phyloP scores from a whole-genome alignment of 2,113 vertebrate species.

The Microcebus lehilahytsara region DNA sequence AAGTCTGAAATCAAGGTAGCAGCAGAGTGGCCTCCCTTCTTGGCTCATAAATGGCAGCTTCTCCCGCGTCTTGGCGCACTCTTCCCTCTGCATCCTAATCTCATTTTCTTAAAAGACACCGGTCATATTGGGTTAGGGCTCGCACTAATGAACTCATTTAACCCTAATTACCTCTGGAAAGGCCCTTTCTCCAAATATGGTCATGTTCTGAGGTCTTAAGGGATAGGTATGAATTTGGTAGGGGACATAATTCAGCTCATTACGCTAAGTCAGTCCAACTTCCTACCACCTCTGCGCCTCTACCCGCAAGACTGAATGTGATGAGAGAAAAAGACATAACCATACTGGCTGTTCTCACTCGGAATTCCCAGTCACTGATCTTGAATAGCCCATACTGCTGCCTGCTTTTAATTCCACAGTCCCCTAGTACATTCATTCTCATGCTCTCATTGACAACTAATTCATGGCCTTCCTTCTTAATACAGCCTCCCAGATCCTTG shows the following conservation, averaged over 20 bases:
- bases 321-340: not conserved
- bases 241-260: not conserved
- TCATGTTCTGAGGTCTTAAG: not conserved
- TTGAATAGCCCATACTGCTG: not conserved
- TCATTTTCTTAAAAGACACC: not conserved
- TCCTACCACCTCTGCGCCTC: not conserved
- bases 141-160: not conserved
- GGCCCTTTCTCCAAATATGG: not conserved
- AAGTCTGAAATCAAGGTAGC: not conserved
- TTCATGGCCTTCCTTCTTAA: not conserved
- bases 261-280: not conserved
- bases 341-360: too few relatives aligned
- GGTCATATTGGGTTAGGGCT: not conserved
- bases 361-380: not conserved
- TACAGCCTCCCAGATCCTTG: not conserved
- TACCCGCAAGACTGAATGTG: not conserved
- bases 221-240: not conserved
- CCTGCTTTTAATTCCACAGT: not conserved
- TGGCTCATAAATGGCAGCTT: not conserved
- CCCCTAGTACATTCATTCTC: not conserved
- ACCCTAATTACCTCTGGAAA: not conserved
- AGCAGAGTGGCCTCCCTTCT: not conserved
- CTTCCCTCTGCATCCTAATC: not conserved
- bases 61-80: not conserved
- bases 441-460: not conserved